Percentiles rank a stretch among this genome's conserved stretches.
These are phyloP conservation scores for Epistrophella euchroma DNA, from an alignment of 2,888 invertebrate species.

Conservation along the genomic window DNA sequence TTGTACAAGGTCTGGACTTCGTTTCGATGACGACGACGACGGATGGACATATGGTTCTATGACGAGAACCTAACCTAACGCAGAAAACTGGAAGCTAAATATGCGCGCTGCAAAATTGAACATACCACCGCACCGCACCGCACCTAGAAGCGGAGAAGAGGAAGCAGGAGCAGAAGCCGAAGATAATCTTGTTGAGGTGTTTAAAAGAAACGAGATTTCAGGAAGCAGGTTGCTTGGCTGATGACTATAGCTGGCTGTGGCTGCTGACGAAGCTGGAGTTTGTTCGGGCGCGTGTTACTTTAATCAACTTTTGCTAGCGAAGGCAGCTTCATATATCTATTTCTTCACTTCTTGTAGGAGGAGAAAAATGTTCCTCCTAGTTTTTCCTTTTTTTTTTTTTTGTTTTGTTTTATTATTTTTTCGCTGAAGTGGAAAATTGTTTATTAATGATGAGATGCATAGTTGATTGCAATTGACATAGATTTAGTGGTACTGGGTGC, in stretches of 20 bases:
- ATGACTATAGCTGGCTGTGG: not conserved
- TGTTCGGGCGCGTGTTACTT: constrained; percentile 57
- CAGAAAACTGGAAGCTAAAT: constrained; percentile 62
- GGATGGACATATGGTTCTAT: constrained; percentile 35
- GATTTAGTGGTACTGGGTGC: constrained; percentile 44
- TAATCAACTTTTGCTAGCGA: constrained; percentile 49
- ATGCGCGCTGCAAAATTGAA: constrained; percentile 44
- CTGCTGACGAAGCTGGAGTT: constrained; percentile 7
- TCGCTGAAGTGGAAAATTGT: constrained; percentile 66
- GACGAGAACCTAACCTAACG: constrained; percentile 31
- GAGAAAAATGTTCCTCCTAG: constrained; percentile 28
- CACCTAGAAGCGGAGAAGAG: not conserved
- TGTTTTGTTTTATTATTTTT: constrained; percentile 3
- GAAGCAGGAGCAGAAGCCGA: constrained; percentile 37
- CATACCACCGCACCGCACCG: not conserved
- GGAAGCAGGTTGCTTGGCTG: constrained; percentile 57
- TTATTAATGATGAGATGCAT: constrained; percentile 69
- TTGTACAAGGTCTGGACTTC: constrained; percentile 14
- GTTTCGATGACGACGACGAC: not conserved
- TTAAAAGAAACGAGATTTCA: constrained; percentile 65
- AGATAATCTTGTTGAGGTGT: constrained; percentile 71
- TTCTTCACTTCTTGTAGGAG: constrained; percentile 50
- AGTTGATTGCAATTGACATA: constrained; percentile 71
- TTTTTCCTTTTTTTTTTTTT: constrained; percentile 6
- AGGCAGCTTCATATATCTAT: not conserved